Percentiles rank a stretch among this genome's conserved stretches.
These are phyloP conservation scores for Wasmannia auropunctata DNA, from an alignment of 1,140 invertebrate species.

Conservation along the genomic window DNA sequence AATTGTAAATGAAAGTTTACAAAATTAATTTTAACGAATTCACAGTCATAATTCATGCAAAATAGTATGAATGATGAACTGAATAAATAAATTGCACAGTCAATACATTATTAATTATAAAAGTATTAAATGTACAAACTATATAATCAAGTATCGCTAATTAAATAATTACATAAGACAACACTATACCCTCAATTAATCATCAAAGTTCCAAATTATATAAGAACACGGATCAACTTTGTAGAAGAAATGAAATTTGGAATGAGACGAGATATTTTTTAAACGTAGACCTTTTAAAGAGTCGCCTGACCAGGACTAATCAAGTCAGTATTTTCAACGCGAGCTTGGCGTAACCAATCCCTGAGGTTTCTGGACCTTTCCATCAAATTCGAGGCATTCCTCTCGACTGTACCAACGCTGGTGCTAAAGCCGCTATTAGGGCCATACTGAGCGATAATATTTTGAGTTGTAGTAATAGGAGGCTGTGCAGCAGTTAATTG, in stretches of 20 bases:
- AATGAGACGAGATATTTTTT: neutral
- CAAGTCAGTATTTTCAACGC: conserved; percentile 82
- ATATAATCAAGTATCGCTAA: neutral
- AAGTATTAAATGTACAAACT: too few species aligned
- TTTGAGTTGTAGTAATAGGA: conserved; percentile 81
- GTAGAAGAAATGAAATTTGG: neutral
- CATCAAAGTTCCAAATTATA: neutral
- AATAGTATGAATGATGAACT: neutral
- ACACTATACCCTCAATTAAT: neutral
- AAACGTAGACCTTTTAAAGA: conserved; percentile 73
- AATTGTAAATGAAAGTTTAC: neutral
- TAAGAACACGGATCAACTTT: conserved; percentile 1
- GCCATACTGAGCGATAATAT: conserved; percentile 84
- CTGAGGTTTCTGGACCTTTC: conserved; percentile 88
- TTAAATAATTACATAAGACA: neutral
- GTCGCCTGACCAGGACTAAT: conserved; percentile 83
- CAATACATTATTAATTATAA: conserved; percentile 10
- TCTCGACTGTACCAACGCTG: conserved; percentile 82
- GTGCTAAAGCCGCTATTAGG: conserved; percentile 83
- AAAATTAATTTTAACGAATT: neutral
- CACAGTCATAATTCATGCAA: neutral
- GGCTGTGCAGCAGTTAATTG: conserved; percentile 79
- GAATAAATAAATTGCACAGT: conserved; percentile 24
- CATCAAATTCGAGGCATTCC: conserved; percentile 86
- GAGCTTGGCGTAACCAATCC: conserved; percentile 88